Percentiles rank a stretch among this genome's conserved stretches.
phyloP scores from a whole-genome alignment of 1,140 invertebrate species.

The Drosophila equinoxialis region DNA sequence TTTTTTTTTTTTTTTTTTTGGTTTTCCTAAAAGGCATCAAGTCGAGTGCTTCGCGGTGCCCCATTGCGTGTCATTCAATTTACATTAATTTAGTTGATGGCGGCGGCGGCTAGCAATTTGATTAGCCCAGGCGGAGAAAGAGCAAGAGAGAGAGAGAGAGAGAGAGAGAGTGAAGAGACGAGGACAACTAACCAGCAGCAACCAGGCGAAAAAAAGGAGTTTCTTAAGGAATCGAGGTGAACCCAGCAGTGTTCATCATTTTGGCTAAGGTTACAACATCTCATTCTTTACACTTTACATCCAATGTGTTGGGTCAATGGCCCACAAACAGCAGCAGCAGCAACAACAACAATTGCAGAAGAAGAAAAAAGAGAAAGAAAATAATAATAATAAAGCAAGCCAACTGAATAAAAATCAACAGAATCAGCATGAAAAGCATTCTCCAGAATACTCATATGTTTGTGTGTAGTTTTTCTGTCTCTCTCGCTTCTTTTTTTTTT shows the following conservation, averaged over 20 bases:
- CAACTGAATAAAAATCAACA: conserved; percentile 34
- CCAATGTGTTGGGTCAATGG: conserved; percentile 7
- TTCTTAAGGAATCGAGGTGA: not conserved
- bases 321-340: not conserved
- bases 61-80: conserved; percentile 76
- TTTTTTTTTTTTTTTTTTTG: not conserved
- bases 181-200: not conserved
- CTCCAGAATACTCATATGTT: conserved; percentile 30
- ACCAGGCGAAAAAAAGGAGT: conserved; percentile 21
- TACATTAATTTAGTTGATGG: conserved; percentile 76
- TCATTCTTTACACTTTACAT: not conserved
- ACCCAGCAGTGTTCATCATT: too few relatives aligned
- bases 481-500: too few relatives aligned
- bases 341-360: not conserved
- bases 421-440: conserved; percentile 46
- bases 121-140: conserved; percentile 46
- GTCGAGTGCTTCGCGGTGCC: conserved; percentile 54
- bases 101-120: conserved; percentile 67
- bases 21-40: conserved; percentile 2
- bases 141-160: too few relatives aligned
- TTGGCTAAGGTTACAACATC: conserved; percentile 1
- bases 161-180: not conserved
- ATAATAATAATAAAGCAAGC: not conserved
- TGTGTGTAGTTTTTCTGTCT: not conserved
- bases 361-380: not conserved